Percentiles rank a stretch among this genome's conserved stretches.
Conservation (phyloP, 37 sponge, comb jelly and placozoan species). For the Spongilla lacustris region DNA sequence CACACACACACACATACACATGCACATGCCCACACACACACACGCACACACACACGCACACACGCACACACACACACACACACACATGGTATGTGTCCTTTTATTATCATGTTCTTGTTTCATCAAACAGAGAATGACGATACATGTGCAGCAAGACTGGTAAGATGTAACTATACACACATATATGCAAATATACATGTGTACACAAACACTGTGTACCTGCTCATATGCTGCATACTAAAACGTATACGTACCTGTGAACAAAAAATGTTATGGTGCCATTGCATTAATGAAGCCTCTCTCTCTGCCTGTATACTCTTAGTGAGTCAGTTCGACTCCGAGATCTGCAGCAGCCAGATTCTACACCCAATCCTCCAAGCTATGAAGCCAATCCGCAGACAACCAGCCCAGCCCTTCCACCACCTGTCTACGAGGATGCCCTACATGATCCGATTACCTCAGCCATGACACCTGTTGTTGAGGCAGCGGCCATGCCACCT, state of each 20-base stretch:
- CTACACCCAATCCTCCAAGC: background rate
- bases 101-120: background rate
- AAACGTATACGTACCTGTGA: background rate
- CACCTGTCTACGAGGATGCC: background rate
- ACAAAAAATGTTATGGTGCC: no score
- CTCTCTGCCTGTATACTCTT: background rate
- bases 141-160: background rate
- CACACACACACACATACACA: background rate
- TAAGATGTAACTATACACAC: background rate
- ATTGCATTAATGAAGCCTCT: no score
- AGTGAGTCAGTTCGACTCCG: background rate
- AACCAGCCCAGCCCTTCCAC: background rate
- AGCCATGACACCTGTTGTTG: background rate
- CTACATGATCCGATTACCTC: background rate
- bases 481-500: background rate
- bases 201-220: background rate
- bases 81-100: background rate
- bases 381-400: background rate
- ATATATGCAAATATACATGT: background rate
- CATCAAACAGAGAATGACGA: background rate
- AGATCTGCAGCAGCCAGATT: background rate
- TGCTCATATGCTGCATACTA: background rate
- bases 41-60: conserved; percentile 19
- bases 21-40: conserved; percentile 2
- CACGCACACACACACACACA: conserved; percentile 25